Percentiles rank a stretch among this genome's conserved stretches.
Evolutionary conservation across 37 sponge, comb jelly and placozoan species (phyloP).

Genomic region (Bolinopsis microptera): DNA sequence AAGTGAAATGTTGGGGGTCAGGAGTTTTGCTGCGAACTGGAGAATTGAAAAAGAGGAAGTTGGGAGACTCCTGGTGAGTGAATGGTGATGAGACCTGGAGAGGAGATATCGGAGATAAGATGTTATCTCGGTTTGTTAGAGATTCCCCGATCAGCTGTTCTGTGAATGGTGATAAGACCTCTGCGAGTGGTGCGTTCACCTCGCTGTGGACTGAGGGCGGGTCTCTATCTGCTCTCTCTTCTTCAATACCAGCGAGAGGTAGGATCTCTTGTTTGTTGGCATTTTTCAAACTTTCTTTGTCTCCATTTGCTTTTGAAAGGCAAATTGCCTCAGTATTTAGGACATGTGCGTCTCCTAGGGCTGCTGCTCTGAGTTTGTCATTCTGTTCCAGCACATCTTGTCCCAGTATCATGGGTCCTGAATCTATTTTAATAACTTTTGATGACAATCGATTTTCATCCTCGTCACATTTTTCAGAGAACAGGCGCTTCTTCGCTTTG

Average conservation of each 20-base stretch:
- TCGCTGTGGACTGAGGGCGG: not conserved
- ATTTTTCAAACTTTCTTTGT: not conserved
- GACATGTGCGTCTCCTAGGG: too few relatives aligned
- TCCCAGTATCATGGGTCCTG: not conserved
- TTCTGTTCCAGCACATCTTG: not conserved
- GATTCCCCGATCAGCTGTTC: not conserved
- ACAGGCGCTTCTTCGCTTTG: conserved; percentile 25
- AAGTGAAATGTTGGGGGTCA: not conserved
- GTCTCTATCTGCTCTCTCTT: not conserved
- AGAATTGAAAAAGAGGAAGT: not conserved
- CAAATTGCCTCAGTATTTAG: too few relatives aligned
- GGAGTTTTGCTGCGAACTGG: not conserved
- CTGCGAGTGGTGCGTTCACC: not conserved
- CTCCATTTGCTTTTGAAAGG: too few relatives aligned
- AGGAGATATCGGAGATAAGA: conserved; percentile 1
- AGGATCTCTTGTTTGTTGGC: not conserved
- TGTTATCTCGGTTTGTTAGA: not conserved
- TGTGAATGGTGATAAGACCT: not conserved
- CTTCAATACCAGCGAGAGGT: not conserved
- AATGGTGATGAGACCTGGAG: not conserved
- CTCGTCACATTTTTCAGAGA: not conserved
- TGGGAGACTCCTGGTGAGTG: conserved; percentile 21
- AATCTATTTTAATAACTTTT: not conserved
- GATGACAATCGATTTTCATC: not conserved
- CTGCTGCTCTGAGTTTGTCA: not conserved